Evolutionary conservation across 2,797 vertebrate genomes (phyloP), one percentile per base, ranked within the genome.

Genomic region (Chrysolophus pictus): DNA sequence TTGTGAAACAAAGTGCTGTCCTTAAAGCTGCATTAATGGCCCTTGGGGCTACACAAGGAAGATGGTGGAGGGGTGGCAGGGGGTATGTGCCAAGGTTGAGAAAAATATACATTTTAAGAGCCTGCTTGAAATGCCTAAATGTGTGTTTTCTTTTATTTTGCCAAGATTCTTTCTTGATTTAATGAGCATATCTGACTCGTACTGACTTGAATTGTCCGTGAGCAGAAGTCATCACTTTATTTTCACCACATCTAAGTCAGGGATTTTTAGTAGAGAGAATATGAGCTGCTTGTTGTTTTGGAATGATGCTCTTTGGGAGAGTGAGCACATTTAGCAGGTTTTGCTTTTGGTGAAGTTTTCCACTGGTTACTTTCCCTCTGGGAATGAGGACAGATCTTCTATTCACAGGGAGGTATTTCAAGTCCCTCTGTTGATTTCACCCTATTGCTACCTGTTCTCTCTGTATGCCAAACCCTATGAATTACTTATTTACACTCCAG

Each of bases 1-100:
- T 88, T 91, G 60, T 91, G 91, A 94, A 94, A 95, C 88, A 86
- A 90, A 74, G 64, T 2, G 1, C 26, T 84, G 6, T 16, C 77
- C 94, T 93, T 86, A 94, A 90, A 96, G 79, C 22, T 55, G 80
- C 44, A 58, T 93, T 90, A 84, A 64, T 22, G 49, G 31, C 68
- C 86, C 94, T 88, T 84, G 68, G 56, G 90, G 91, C 91, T 91
- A 67, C 42, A 9, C 9, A 46, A 68, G 46, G 62, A 77, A 79
- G 37, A n/a, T 84, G 68, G 77, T 86, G 60, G 44, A 91, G 60
- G 91, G 53, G 77, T 0, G 35, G 90, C 74, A 77, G 35, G 11
- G 44, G 16, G 6, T 84, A 41, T 58, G 42, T 77, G 77, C 77
- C 86, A 79, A 82, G 56, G 55, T 0, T 60, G 60, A 82, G 81